A percentile compares a stretch with the other conserved stretches of the same genome.
Evolutionary conservation across 1,140 invertebrate genomes (phyloP).

Genomic region (Neotoxoptera formosana): DNA sequence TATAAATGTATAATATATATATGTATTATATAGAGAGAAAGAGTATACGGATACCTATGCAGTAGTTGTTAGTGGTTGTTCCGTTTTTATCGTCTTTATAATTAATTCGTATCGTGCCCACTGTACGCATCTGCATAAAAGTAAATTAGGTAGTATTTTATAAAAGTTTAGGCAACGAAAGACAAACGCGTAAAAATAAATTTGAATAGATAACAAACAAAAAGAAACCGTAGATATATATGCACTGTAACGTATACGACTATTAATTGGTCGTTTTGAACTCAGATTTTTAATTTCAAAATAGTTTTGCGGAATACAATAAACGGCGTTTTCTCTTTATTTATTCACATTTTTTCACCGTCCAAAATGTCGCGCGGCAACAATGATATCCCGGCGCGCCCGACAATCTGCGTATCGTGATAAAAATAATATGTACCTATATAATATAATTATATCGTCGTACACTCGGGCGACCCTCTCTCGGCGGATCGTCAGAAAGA

Average conservation of each 20-base stretch:
- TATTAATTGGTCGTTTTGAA: background rate
- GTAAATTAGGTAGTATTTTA: background rate
- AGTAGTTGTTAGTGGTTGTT: background rate
- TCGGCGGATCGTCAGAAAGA: background rate
- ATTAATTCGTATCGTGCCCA: background rate
- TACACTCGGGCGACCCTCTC: background rate
- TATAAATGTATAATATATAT: too few relatives aligned
- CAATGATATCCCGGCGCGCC: background rate
- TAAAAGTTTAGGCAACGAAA: background rate
- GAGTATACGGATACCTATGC: too few relatives aligned
- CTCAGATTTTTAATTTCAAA: background rate
- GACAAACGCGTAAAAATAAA: background rate
- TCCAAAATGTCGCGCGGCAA: background rate
- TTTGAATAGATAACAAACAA: background rate
- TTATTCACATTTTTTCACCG: background rate
- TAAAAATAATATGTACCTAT: background rate
- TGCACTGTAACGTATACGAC: background rate
- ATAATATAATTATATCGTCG: background rate
- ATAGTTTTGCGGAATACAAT: background rate
- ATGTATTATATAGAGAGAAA: too few relatives aligned
- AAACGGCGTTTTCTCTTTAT: background rate
- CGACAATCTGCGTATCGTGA: background rate
- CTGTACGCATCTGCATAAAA: background rate
- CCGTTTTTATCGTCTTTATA: background rate
- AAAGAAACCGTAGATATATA: background rate